Percentiles rank a stretch among this genome's conserved stretches.
These are phyloP conservation scores for Volucella bombylans DNA, from an alignment of 2,888 invertebrate species.

Conservation along the genomic window DNA sequence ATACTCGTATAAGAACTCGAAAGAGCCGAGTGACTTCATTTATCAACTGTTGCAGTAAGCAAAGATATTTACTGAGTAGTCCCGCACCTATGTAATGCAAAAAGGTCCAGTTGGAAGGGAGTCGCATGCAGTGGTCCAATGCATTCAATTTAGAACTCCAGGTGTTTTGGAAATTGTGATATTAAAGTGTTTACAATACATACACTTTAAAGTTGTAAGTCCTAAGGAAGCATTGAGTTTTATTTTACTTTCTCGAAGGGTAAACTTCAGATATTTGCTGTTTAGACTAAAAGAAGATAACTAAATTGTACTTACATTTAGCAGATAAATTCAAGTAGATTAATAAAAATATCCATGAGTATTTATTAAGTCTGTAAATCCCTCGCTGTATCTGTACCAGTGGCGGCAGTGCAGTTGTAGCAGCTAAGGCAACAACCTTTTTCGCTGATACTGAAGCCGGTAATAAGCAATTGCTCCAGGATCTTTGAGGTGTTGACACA, in stretches of 20 bases:
- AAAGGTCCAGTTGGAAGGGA: neutral
- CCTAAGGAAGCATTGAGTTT: no score
- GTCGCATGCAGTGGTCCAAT: no score
- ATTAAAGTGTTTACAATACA: no score
- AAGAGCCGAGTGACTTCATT: neutral
- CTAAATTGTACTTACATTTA: slow-evolving; percentile 80
- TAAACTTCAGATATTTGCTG: no score
- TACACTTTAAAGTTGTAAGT: no score
- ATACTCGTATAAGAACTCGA: neutral
- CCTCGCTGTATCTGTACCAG: slow-evolving; percentile 76
- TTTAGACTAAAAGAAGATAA: neutral
- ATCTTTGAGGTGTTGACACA: slow-evolving; percentile 38
- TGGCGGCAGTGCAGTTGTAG: slow-evolving; percentile 68
- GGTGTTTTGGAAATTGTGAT: no score
- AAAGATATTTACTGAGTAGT: neutral
- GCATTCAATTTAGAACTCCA: no score
- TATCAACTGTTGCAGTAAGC: slow-evolving; percentile 4
- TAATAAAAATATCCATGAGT: slow-evolving; percentile 83
- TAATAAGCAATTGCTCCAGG: slow-evolving; percentile 63
- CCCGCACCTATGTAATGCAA: neutral
- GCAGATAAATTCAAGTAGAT: slow-evolving; percentile 83
- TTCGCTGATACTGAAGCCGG: slow-evolving; percentile 59
- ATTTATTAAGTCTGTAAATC: slow-evolving; percentile 81
- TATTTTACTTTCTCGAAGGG: no score
- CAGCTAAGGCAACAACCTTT: slow-evolving; percentile 66